Evolutionary conservation across 2,113 vertebrate species (phyloP).

Genomic region (Strix uralensis): DNA sequence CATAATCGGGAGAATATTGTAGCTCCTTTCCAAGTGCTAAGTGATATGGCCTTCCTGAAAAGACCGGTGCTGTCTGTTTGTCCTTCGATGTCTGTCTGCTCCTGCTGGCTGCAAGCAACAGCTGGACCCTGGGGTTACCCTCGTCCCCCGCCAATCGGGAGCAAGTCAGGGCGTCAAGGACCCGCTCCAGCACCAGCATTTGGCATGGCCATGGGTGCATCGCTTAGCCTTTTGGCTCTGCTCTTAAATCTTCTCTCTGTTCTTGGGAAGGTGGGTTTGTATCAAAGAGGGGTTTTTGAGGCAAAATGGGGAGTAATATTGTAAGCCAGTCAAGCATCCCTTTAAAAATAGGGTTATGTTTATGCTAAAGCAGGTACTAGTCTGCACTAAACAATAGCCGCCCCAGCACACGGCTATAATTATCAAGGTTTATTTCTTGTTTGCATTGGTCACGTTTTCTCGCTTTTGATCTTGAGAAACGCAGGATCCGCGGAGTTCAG

Average conservation of each 20-base stretch:
- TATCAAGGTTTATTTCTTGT: slow-evolving; percentile 62
- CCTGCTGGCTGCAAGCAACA: background rate
- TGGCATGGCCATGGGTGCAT: accelerated
- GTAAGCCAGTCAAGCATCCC: background rate
- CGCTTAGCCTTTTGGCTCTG: background rate
- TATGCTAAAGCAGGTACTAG: slow-evolving; percentile 43
- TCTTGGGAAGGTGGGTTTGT: background rate
- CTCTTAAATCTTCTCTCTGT: background rate
- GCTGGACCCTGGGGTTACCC: background rate
- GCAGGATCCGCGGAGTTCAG: slow-evolving; percentile 54
- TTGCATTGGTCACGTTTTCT: slow-evolving; percentile 60
- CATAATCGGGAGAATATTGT: slow-evolving; percentile 26
- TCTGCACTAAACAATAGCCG: slow-evolving; percentile 54
- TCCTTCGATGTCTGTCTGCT: background rate
- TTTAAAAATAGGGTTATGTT: slow-evolving; percentile 62
- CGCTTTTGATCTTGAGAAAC: slow-evolving; percentile 48
- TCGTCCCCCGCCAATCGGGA: accelerated
- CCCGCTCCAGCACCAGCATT: accelerated
- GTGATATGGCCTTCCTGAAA: slow-evolving; percentile 34
- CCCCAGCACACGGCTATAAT: slow-evolving; percentile 39
- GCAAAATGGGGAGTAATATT: background rate
- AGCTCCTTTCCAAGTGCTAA: slow-evolving; percentile 12
- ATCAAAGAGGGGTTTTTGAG: background rate
- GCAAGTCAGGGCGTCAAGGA: background rate
- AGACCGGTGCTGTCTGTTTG: background rate